Conservation (phyloP, 2,888 invertebrate species). For the Drosophila tanythrix region DNA sequence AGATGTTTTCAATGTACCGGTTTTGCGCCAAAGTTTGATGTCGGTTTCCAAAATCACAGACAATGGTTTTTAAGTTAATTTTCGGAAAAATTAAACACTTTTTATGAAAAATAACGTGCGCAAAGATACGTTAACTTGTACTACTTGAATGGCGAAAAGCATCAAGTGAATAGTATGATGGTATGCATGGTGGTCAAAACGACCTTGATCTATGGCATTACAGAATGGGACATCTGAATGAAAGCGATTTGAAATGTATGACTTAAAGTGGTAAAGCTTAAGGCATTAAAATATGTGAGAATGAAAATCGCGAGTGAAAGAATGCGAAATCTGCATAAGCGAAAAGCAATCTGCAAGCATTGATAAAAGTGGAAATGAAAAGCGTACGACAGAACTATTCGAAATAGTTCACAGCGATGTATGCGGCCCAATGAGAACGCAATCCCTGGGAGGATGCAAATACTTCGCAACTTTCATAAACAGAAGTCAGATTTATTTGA, state of each 20-base stretch:
- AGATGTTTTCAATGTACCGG: neutral
- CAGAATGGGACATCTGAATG: conserved; percentile 12
- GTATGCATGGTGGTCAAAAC: no score
- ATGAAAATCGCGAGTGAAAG: neutral
- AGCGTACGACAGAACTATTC: neutral
- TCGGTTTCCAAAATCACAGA: neutral
- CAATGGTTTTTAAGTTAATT: neutral
- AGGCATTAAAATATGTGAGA: neutral
- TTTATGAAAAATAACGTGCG: neutral
- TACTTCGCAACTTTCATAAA: no score
- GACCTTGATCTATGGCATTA: neutral
- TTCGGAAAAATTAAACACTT: neutral
- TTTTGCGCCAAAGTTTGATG: neutral
- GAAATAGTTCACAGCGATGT: conserved; percentile 2
- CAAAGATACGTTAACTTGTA: no score
- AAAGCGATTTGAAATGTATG: conserved; percentile 6
- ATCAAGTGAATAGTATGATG: no score
- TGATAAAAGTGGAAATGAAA: neutral
- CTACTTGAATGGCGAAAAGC: no score
- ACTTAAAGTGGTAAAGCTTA: neutral
- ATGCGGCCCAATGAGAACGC: neutral
- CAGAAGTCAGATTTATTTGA: neutral
- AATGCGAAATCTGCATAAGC: neutral
- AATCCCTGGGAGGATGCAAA: neutral
- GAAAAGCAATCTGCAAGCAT: neutral